Percentiles rank a stretch among this genome's conserved stretches.
These are phyloP conservation scores for Drosophila anomelani DNA, from an alignment of 2,888 invertebrate species.

Conservation along the genomic window DNA sequence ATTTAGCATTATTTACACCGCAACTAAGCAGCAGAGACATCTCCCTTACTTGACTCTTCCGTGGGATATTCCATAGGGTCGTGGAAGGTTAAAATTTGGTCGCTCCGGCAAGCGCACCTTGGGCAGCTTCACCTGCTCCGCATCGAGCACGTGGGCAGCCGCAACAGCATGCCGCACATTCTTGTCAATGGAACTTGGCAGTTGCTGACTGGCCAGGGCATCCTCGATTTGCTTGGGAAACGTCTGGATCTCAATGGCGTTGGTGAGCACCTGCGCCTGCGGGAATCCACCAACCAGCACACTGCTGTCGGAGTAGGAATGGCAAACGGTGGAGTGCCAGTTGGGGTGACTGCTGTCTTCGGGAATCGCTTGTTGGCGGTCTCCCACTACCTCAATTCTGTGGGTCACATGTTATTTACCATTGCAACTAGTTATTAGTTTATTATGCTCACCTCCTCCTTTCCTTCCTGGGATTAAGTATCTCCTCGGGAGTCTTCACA, in stretches of 20 bases:
- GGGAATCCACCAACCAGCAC: constrained; percentile 89
- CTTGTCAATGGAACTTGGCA: constrained; percentile 86
- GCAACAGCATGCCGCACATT: constrained; percentile 88
- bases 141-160: constrained; percentile 90
- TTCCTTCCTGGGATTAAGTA: constrained; percentile 85
- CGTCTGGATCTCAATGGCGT: constrained; percentile 88
- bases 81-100: constrained; percentile 90
- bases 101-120: constrained; percentile 89
- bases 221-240: constrained; percentile 88
- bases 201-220: constrained; percentile 85
- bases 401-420: background rate
- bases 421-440: background rate
- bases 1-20: constrained; percentile 20
- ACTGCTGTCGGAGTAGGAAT: constrained; percentile 87
- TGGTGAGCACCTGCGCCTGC: constrained; percentile 93
- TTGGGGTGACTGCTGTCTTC: constrained; percentile 88
- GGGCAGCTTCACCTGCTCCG: constrained; percentile 91
- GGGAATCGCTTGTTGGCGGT: constrained; percentile 71
- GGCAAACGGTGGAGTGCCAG: constrained; percentile 88
- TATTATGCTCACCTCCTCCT: constrained; percentile 39
- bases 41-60: constrained; percentile 88
- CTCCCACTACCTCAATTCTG: constrained; percentile 60
- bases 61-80: constrained; percentile 90
- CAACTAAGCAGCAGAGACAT: background rate
- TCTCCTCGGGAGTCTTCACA: constrained; percentile 87